Percentiles rank a stretch among this genome's conserved stretches.
These are phyloP conservation scores for Lepidocolaptes lacrymiger DNA, from an alignment of 2,797 vertebrate genomes.

Conservation along the genomic window DNA sequence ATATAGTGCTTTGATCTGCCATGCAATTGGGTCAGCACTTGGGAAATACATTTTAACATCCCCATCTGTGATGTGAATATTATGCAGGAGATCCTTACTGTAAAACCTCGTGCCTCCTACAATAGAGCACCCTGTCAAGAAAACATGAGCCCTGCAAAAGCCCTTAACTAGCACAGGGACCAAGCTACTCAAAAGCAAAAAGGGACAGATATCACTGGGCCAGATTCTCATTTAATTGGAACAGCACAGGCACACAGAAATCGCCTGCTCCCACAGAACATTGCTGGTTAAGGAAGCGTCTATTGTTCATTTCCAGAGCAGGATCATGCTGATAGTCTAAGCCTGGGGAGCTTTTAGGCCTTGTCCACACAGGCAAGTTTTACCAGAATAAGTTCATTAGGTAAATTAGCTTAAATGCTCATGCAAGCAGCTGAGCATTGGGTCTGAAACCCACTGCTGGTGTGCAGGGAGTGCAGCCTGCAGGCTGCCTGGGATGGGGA, in stretches of 20 bases:
- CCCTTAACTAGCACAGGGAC: neutral
- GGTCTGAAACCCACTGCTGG: neutral
- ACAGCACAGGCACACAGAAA: neutral
- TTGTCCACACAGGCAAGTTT: neutral
- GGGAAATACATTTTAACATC: slow-evolving; percentile 61
- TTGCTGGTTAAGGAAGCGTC: neutral
- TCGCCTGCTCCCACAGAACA: neutral
- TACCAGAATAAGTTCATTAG: neutral
- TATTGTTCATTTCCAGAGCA: neutral
- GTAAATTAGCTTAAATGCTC: neutral
- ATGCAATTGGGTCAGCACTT: slow-evolving; percentile 65
- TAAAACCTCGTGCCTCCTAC: neutral
- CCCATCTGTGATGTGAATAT: neutral
- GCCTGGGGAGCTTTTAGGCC: neutral
- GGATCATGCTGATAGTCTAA: neutral
- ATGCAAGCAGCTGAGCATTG: neutral
- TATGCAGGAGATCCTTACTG: neutral
- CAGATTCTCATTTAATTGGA: neutral
- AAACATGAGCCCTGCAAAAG: neutral
- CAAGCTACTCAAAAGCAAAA: neutral
- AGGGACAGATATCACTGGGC: neutral
- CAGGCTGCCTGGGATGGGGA: neutral
- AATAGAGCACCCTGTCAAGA: neutral
- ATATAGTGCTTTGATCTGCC: slow-evolving; percentile 51
- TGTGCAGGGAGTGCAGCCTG: neutral